Evolutionary conservation across 2,888 invertebrate genomes (phyloP).

Genomic region (Drosophila anomalata): DNA sequence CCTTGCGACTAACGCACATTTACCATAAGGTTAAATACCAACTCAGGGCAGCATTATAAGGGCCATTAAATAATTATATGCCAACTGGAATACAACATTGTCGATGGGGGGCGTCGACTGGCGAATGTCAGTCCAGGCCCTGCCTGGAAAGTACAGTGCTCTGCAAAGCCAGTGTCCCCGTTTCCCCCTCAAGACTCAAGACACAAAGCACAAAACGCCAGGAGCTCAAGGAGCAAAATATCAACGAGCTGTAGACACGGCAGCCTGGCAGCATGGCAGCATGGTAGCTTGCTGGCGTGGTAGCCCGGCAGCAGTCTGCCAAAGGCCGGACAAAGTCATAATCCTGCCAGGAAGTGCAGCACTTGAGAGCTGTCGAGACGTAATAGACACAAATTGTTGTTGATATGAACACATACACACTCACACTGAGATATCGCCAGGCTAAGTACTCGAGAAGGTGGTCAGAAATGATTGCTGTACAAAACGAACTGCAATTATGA

Average conservation of each 20-base stretch:
- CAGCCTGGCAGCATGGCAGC: slow-evolving; percentile 12
- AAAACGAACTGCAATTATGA: slow-evolving; percentile 47
- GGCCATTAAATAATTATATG: slow-evolving; percentile 64
- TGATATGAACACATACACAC: slow-evolving; percentile 26
- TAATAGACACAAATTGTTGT: slow-evolving; percentile 51
- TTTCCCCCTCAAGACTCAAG: not conserved
- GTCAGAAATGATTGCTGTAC: slow-evolving; percentile 34
- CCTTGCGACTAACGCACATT: not conserved
- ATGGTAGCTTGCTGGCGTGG: not conserved
- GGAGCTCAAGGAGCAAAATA: slow-evolving; percentile 28
- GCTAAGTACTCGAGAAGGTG: slow-evolving; percentile 21
- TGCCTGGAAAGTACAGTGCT: slow-evolving; percentile 4
- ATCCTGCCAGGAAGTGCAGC: slow-evolving; percentile 45
- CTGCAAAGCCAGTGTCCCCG: not conserved
- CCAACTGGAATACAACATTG: slow-evolving; percentile 32
- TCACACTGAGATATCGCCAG: not conserved
- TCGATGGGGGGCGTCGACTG: slow-evolving; percentile 25
- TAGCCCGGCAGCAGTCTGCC: slow-evolving; percentile 6
- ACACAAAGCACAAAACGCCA: slow-evolving; percentile 2
- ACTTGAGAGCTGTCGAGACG: slow-evolving; percentile 48
- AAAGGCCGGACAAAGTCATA: slow-evolving; percentile 39
- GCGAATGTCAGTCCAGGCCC: slow-evolving; percentile 29
- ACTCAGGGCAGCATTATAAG: slow-evolving; percentile 18
- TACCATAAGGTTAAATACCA: slow-evolving; percentile 36
- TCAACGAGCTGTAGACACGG: slow-evolving; percentile 48